These are phyloP conservation scores for Cromileptes altivelis DNA, from an alignment of 2,113 vertebrate species.

Conservation along the genomic window DNA sequence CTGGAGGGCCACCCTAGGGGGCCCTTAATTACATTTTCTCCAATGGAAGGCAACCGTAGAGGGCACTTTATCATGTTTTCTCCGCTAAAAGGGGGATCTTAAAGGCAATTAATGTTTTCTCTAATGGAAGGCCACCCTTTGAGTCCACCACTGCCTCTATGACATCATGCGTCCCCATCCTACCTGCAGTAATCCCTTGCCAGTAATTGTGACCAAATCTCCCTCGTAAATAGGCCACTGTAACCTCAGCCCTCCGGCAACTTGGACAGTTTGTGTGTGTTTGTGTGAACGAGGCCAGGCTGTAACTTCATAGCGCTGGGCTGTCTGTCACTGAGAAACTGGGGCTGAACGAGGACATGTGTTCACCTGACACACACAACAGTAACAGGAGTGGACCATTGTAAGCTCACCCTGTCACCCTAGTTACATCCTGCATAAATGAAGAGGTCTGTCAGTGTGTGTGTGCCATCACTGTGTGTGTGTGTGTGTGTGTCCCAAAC, in stretches of 20 bases:
- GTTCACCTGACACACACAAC: slow-evolving; percentile 50
- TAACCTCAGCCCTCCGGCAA: slow-evolving; percentile 58
- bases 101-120: too few relatives aligned
- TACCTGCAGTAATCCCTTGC: not conserved
- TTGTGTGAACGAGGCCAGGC: slow-evolving; percentile 64
- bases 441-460: slow-evolving; percentile 7
- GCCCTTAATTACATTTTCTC: too few relatives aligned
- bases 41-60: too few relatives aligned
- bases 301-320: slow-evolving; percentile 40
- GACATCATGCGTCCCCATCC: not conserved
- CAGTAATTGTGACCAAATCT: slow-evolving; percentile 33
- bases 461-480: not conserved
- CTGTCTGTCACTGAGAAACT: slow-evolving; percentile 54
- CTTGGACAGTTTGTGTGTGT: slow-evolving; percentile 11
- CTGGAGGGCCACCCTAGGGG: too few relatives aligned
- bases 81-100: too few relatives aligned
- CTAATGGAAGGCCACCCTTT: too few relatives aligned
- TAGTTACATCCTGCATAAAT: slow-evolving; percentile 12
- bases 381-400: slow-evolving; percentile 11
- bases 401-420: slow-evolving; percentile 23
- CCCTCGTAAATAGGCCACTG: slow-evolving; percentile 68
- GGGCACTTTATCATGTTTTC: too few relatives aligned
- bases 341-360: slow-evolving; percentile 61
- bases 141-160: not conserved
- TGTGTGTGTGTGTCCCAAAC: not conserved